Evolutionary conservation across 2,797 vertebrate species (phyloP).

Genomic region (Oryzias sinensis): DNA sequence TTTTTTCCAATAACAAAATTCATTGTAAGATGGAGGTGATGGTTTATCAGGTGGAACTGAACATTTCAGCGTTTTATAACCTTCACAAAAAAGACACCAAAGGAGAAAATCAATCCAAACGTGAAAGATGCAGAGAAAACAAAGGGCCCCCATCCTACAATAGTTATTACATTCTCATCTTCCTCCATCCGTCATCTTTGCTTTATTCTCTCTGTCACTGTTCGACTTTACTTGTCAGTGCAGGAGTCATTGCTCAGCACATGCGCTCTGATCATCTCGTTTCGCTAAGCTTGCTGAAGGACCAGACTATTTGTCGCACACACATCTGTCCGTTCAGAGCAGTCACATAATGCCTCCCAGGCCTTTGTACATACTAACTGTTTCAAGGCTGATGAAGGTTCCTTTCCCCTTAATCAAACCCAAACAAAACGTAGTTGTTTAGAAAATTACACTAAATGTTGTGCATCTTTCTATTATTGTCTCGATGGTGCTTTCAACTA

Average conservation of each 20-base stretch:
- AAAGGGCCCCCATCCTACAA: conserved; percentile 10
- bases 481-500: no score
- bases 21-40: not conserved
- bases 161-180: conserved; percentile 32
- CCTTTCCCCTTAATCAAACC: no score
- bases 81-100: conserved; percentile 6
- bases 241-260: conserved; percentile 11
- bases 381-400: no score
- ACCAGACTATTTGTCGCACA: conserved; percentile 21
- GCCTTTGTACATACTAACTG: no score
- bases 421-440: no score
- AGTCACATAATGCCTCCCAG: no score
- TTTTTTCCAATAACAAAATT: no score
- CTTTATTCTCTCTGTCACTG: conserved; percentile 9
- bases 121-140: conserved; percentile 4
- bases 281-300: conserved; percentile 9
- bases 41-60: not conserved
- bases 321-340: conserved; percentile 1
- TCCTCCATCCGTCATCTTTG: conserved; percentile 29
- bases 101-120: conserved; percentile 9
- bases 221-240: conserved; percentile 26
- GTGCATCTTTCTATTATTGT: no score
- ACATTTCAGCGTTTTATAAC: not conserved
- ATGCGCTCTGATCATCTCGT: no score
- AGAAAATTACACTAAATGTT: no score